Evolutionary conservation across 2,888 invertebrate genomes (phyloP), one percentile per base, ranked within the genome.

Genomic region (Agrotis segetum): DNA sequence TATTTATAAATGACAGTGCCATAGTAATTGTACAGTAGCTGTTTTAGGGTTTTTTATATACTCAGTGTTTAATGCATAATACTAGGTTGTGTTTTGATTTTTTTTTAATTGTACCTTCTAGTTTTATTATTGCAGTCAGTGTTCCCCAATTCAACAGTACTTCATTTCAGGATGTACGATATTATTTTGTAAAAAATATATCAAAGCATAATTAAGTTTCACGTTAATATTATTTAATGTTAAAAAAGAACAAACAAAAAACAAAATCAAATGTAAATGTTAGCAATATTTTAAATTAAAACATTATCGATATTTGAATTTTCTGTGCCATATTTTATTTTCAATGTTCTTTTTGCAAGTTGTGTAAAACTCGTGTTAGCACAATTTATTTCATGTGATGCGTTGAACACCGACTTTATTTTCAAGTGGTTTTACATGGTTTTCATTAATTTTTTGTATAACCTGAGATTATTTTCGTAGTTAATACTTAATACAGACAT

Each of bases 1-100:
- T 83, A 83, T 84, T 80, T 86, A 80, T 86, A 87, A 82, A 86
- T 72, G 79, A 85, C 87, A 88, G 91, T 91, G 91, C 91, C 91
- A 91, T 91, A 91, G 88, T 89, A 87, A 79, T 85, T 89, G 85
- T 89, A 87, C 85, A 88, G 85, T 85, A 85, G 81, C 58, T 74
- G 78, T 70, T 82, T 84, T 85, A 86, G 72, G 77, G 47, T 59
- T 79, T 80, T 81, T 83, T 74, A 71, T 79, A 80, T 84, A 78
- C 84, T 82, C 77, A 81, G 74, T 79, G 71, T 76, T 77, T 81
- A 73, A 80, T 71, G 65, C 74, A 73, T 76, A 67, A 66, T 79
- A 77, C 62, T 66, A 74, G 62, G 70, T 81, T 78, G 72, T 72
- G 68, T 77, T 81, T 24, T 64, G 64, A 60, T 75, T 64, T 67